phyloP scores from a whole-genome alignment of 2,888 invertebrate genomes.

The Mythimna impura region DNA sequence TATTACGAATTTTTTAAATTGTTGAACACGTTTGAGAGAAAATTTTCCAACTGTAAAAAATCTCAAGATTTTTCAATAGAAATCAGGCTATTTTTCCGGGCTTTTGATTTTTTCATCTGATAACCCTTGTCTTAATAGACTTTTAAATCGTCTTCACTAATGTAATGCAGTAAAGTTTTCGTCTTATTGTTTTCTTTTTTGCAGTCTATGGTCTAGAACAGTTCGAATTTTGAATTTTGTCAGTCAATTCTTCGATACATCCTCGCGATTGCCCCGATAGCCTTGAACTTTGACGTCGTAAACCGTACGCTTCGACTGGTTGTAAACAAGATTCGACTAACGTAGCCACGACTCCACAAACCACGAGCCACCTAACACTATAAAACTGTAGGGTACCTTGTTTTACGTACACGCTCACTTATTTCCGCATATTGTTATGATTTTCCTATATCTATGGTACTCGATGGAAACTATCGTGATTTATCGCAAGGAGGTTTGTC shows the following conservation, averaged over 20 bases:
- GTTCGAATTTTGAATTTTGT: slow-evolving; percentile 22
- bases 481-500: slow-evolving; percentile 40
- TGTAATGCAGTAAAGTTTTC: not conserved
- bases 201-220: not conserved
- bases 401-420: slow-evolving; percentile 55
- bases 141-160: not conserved
- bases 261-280: slow-evolving; percentile 22
- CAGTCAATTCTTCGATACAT: slow-evolving; percentile 14
- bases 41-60: too few relatives aligned
- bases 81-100: too few relatives aligned
- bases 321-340: slow-evolving; percentile 61
- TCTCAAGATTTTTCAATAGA: too few relatives aligned
- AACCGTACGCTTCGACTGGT: slow-evolving; percentile 50
- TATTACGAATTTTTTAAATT: too few relatives aligned
- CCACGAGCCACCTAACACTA: slow-evolving; percentile 32
- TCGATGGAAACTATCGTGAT: slow-evolving; percentile 49
- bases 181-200: slow-evolving; percentile 3
- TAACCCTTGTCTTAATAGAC: too few relatives aligned
- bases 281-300: slow-evolving; percentile 59
- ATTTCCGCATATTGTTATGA: slow-evolving; percentile 54
- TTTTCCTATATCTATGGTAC: slow-evolving; percentile 4
- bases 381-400: slow-evolving; percentile 61
- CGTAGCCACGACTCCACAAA: slow-evolving; percentile 39
- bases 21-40: too few relatives aligned
- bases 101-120: too few relatives aligned